Base-by-base conservation (phyloP, 30 jellyfish, hydroid and myxozoan genomes). In the Morbakka virulenta region DNA sequence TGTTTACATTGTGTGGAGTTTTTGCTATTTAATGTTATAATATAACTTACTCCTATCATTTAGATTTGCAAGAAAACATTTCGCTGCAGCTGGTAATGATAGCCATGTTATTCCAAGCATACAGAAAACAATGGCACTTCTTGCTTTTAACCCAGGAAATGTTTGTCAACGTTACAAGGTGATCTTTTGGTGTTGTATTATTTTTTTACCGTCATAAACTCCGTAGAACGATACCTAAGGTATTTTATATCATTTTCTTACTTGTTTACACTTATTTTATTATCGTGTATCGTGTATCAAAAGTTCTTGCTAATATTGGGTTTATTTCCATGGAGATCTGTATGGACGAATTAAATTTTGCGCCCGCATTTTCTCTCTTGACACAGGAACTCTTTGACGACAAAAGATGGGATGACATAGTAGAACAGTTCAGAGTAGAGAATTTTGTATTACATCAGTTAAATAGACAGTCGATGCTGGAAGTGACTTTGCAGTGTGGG, bases 381-480 rank as follows among this genome's bases (percentile, higher is more conserved):
- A 13, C 30, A 2, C 50, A 86, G 91, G 90, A 69, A 49, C 23
- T 79, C 83, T 92, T 92, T 74, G 81, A 73, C 73, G 87, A 71
- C 29, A 72, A 78, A 27, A 93, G 96, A 25, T 92, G 98, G 98
- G 83, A 80, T 25, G 79, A 50, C 0, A 72, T 92, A 12, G 95
- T 92, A 70, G 96, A 92, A 30, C 96, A 92, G 70, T 92, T 92
- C 41, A 85, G 98, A 21, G 67, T 67, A 53, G 98, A 92, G 32
- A 92, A 92, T 32, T 83, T 92, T 67, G 98, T 96, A 4, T 86
- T 92, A 25, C 96, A 92, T 70, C 98, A 92, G 33, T 68, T 92
- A 33, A 82, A 85, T 74, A 66, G 93, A 49, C 98, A 92, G 74
- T 92, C 98, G 32, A 84, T 85, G 52, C 77, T 92, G 25, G 96